phyloP scores from a whole-genome alignment of 1,140 invertebrate species.

The Phymorhynchus buccinoides region DNA sequence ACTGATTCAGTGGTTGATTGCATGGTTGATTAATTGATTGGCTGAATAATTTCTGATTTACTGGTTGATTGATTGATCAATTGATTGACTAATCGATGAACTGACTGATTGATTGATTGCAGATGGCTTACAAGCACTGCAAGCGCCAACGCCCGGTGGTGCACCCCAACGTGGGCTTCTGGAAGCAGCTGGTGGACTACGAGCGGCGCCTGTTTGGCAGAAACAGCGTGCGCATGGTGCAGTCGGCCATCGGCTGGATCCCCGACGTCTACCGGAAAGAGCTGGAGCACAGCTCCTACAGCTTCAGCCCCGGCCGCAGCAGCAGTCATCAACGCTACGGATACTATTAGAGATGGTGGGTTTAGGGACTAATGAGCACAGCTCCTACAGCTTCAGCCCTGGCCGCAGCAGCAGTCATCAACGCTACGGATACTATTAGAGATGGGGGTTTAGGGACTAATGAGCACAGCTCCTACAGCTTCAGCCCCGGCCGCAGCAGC shows the following conservation, averaged over 20 bases:
- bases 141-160: conserved; percentile 82
- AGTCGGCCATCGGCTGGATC: conserved; percentile 63
- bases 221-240: conserved; percentile 68
- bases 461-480: conserved; percentile 43
- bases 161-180: conserved; percentile 91
- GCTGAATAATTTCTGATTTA: too few species aligned
- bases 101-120: too few species aligned
- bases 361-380: too few species aligned
- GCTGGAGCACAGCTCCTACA: conserved; percentile 46
- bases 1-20: too few species aligned
- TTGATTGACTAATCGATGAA: too few species aligned
- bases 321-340: neutral
- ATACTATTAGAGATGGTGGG: conserved; percentile 21
- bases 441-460: too few species aligned
- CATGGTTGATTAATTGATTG: too few species aligned
- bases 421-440: conserved; percentile 24
- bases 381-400: conserved; percentile 43
- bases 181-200: conserved; percentile 85
- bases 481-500: conserved; percentile 49
- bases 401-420: conserved; percentile 33
- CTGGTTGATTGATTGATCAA: too few species aligned
- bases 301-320: conserved; percentile 50
- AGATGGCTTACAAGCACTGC: conserved; percentile 86
- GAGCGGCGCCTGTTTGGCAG: conserved; percentile 80
- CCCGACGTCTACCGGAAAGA: conserved; percentile 69